These are phyloP conservation scores for Troglohyphantes excavatus DNA, from an alignment of 2,888 invertebrate species.

Conservation along the genomic window DNA sequence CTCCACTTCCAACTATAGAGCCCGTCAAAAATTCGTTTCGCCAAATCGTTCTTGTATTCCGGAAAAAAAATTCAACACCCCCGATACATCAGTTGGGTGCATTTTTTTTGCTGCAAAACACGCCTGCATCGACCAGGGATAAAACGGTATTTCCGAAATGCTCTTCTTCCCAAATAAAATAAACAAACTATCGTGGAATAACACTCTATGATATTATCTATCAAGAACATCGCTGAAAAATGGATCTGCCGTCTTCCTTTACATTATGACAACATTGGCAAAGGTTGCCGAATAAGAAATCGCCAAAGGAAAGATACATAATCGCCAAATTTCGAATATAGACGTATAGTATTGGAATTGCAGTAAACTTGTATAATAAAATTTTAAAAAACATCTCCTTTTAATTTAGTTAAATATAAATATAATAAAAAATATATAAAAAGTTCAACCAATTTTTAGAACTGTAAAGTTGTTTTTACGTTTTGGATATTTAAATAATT, in stretches of 20 bases:
- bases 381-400: too few species aligned
- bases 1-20: background rate
- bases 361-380: too few species aligned
- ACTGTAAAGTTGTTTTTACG: too few species aligned
- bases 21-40: slow-evolving; percentile 48
- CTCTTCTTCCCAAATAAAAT: background rate
- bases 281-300: too few species aligned
- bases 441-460: too few species aligned
- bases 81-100: background rate
- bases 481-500: too few species aligned
- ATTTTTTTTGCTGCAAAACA: background rate
- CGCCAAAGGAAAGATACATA: too few species aligned
- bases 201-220: slow-evolving; percentile 39
- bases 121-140: background rate
- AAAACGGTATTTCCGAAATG: slow-evolving; percentile 48
- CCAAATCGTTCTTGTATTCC: background rate
- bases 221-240: slow-evolving; percentile 14
- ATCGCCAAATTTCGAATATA: too few species aligned
- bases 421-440: too few species aligned
- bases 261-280: slow-evolving; percentile 56
- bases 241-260: slow-evolving; percentile 28
- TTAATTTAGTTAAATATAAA: too few species aligned
- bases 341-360: too few species aligned
- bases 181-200: slow-evolving; percentile 5
- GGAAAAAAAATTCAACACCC: slow-evolving; percentile 10